These are phyloP conservation scores for Palaemon carinicauda DNA, from an alignment of 1,140 invertebrate genomes.

Conservation along the genomic window DNA sequence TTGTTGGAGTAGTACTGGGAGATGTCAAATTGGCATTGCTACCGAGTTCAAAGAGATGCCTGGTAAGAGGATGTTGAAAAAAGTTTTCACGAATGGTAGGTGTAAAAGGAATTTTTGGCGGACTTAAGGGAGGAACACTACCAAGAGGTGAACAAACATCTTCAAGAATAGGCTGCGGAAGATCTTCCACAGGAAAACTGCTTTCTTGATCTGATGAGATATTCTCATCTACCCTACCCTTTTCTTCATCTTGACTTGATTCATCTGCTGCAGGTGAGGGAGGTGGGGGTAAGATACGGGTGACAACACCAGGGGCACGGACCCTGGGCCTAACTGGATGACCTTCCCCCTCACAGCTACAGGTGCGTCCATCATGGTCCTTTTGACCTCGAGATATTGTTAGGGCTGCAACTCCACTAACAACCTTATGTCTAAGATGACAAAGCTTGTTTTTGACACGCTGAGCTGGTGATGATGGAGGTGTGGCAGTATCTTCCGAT, in stretches of 20 bases:
- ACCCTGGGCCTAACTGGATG: not conserved
- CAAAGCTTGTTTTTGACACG: conserved; percentile 42
- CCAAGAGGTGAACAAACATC: conserved; percentile 38
- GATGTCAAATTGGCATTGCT: not conserved
- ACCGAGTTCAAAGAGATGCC: not conserved
- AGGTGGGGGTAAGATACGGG: conserved; percentile 5
- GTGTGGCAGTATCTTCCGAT: not conserved
- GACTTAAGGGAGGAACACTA: conserved; percentile 39
- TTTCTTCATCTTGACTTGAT: not conserved
- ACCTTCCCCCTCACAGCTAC: not conserved
- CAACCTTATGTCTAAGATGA: conserved; percentile 41
- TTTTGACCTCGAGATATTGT: conserved; percentile 3
- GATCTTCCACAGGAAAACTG: conserved; percentile 33
- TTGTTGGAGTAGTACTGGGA: not conserved
- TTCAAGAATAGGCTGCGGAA: conserved; percentile 38
- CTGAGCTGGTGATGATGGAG: conserved; percentile 35
- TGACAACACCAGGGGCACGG: not conserved
- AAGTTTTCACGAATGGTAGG: conserved; percentile 10
- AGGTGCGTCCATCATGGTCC: not conserved
- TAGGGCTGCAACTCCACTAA: conserved; percentile 43
- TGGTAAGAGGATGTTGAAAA: not conserved
- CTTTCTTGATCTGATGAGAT: not conserved
- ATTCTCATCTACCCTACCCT: not conserved
- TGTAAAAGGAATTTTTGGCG: not conserved
- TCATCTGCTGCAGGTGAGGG: not conserved